Conservation (phyloP, 2,113 vertebrate genomes). For the Nycticryphes semicollaris region DNA sequence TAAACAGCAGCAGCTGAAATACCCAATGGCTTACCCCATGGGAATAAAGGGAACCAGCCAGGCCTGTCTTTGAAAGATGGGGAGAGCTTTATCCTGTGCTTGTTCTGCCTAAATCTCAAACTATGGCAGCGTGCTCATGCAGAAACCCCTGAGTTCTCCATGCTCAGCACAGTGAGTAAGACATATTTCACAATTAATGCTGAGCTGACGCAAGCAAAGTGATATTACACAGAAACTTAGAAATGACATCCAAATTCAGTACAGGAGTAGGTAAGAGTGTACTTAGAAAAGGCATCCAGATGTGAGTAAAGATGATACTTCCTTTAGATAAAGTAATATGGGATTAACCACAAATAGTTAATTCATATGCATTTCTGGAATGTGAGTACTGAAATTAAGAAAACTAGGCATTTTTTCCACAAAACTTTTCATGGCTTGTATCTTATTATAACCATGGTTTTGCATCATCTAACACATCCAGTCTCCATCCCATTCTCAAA, state of each 20-base stretch:
- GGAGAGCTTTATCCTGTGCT: background rate
- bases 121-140: background rate
- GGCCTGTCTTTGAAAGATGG: background rate
- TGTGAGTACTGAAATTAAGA: background rate
- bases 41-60: constrained; percentile 1
- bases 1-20: background rate
- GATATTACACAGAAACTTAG: constrained; percentile 24
- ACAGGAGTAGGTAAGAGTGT: background rate
- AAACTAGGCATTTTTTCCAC: background rate
- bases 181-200: background rate
- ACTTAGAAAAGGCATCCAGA: background rate
- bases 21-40: background rate
- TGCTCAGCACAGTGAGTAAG: constrained; percentile 48
- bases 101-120: background rate
- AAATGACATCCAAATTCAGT: constrained; percentile 9
- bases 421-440: background rate
- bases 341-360: background rate
- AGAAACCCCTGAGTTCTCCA: background rate
- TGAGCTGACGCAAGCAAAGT: background rate
- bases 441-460: background rate
- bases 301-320: background rate
- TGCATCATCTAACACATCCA: background rate
- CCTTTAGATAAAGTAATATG: background rate
- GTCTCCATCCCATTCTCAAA: background rate
- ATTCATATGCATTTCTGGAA: background rate